Evolutionary conservation across 2,797 vertebrate genomes (phyloP).

Genomic region (Huso huso): DNA sequence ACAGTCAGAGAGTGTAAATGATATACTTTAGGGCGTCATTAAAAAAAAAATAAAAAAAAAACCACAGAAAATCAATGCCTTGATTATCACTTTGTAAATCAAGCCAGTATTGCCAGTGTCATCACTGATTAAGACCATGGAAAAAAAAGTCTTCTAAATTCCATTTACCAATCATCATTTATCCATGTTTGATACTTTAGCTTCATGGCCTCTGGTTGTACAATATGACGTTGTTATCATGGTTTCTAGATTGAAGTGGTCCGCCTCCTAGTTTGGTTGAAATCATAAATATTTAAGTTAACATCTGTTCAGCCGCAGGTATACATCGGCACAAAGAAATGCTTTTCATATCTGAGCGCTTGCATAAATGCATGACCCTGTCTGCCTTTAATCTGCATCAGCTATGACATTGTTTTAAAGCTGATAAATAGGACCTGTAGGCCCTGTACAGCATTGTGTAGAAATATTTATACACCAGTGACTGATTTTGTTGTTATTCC

Average conservation of each 20-base stretch:
- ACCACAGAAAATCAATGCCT: too few species aligned
- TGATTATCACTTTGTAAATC: too few species aligned
- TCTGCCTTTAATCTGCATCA: neutral
- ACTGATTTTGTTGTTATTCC: too few species aligned
- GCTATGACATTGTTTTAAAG: neutral
- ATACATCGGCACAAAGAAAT: slow-evolving; percentile 27
- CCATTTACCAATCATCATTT: neutral
- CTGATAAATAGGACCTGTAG: neutral
- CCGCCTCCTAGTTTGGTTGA: slow-evolving; percentile 16
- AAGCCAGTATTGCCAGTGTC: too few species aligned
- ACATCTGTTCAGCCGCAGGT: slow-evolving; percentile 31
- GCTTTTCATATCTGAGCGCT: neutral
- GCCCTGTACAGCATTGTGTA: neutral
- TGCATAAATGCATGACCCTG: neutral
- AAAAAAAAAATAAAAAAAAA: too few species aligned
- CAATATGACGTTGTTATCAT: slow-evolving; percentile 9
- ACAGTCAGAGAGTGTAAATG: too few species aligned
- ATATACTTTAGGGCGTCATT: too few species aligned
- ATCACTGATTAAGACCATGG: too few species aligned
- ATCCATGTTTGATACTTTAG: neutral
- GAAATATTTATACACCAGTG: too few species aligned
- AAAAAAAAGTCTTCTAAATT: too few species aligned
- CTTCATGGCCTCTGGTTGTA: neutral
- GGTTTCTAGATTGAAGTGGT: slow-evolving; percentile 14
- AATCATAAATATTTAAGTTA: slow-evolving; percentile 28